Evolutionary conservation across 2,113 vertebrate genomes (phyloP).

Genomic region (Sphyrna mokarran): DNA sequence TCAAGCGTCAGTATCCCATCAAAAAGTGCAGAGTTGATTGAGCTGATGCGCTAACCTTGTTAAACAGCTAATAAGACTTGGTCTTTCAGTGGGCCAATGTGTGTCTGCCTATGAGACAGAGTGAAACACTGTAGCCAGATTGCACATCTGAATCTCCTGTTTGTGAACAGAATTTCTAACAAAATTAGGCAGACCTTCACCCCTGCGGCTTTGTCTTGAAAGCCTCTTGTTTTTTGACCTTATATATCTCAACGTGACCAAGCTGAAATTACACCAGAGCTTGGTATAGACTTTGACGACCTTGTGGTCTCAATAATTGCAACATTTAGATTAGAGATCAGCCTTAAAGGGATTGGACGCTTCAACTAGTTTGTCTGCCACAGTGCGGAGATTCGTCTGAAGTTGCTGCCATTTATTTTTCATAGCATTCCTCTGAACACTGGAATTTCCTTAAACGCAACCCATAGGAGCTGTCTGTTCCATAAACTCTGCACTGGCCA

Average conservation of each 20-base stretch:
- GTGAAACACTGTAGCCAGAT: neutral
- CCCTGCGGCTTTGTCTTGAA: neutral
- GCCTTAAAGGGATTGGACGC: neutral
- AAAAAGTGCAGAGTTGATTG: neutral
- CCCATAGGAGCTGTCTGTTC: neutral
- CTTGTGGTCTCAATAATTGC: neutral
- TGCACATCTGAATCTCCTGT: neutral
- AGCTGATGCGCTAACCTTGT: neutral
- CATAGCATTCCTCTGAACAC: neutral
- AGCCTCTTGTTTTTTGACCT: neutral
- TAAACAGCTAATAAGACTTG: neutral
- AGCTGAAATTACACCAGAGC: neutral
- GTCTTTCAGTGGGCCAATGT: neutral
- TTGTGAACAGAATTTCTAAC: neutral
- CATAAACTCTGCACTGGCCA: neutral
- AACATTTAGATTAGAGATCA: neutral
- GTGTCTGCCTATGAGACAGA: neutral
- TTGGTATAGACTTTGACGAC: neutral
- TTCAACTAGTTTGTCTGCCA: neutral
- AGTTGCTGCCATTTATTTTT: slow-evolving; percentile 23
- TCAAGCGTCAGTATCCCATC: neutral
- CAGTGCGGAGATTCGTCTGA: neutral
- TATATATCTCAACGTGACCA: neutral
- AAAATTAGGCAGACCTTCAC: neutral
- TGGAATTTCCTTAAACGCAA: neutral